Conservation (phyloP, 1,140 invertebrate genomes). For the Sipha flava region DNA sequence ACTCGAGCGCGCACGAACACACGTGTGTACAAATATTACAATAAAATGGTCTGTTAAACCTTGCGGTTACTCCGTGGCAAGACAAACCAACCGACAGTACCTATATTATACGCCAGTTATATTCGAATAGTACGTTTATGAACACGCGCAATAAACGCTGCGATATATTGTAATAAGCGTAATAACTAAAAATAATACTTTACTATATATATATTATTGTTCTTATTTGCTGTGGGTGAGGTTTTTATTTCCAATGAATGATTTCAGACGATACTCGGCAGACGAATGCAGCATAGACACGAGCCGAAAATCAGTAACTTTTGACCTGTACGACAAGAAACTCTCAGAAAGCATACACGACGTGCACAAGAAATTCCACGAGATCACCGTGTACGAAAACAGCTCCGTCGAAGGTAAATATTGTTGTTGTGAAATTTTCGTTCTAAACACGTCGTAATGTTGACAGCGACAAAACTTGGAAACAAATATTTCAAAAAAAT, state of each 20-base stretch:
- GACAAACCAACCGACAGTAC: background rate
- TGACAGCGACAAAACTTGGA: too few relatives aligned
- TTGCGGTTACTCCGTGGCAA: background rate
- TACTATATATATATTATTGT: background rate
- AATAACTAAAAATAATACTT: background rate
- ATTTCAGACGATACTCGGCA: constrained; percentile 11
- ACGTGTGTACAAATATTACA: background rate
- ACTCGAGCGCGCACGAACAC: too few relatives aligned
- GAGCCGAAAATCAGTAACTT: background rate
- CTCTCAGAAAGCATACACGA: background rate
- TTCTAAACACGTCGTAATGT: background rate
- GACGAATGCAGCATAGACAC: background rate
- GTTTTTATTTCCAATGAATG: too few relatives aligned
- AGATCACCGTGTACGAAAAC: background rate
- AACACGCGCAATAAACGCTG: background rate
- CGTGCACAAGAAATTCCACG: background rate
- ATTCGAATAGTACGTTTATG: background rate
- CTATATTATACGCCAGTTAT: too few relatives aligned
- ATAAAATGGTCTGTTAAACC: background rate
- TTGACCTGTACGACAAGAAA: background rate
- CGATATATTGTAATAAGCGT: background rate
- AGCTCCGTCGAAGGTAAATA: background rate
- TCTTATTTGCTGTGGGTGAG: background rate
- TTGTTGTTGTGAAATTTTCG: background rate
- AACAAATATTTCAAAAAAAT: too few relatives aligned